A percentile compares a stretch with the other conserved stretches of the same genome.
Evolutionary conservation across 1,140 invertebrate species (phyloP).

Genomic region (Sminthurides bifidus): DNA sequence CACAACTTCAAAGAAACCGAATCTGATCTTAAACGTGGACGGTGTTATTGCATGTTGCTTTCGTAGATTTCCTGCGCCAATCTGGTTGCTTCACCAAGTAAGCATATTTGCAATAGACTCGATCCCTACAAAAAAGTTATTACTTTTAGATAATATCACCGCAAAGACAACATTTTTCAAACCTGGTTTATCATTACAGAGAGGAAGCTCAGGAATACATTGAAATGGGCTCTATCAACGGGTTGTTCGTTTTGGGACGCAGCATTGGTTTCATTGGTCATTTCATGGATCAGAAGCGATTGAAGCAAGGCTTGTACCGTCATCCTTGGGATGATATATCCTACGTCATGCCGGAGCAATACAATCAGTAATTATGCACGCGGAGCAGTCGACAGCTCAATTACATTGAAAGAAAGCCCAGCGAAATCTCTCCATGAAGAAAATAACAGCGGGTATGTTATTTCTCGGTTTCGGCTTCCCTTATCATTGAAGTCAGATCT

Average conservation of each 20-base stretch:
- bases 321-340: slow-evolving; percentile 99
- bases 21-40: slow-evolving; percentile 97
- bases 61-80: slow-evolving; percentile 90
- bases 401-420: not conserved
- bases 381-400: not conserved
- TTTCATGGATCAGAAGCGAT: slow-evolving; percentile 93
- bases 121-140: not conserved
- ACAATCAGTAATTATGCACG: slow-evolving; percentile 36
- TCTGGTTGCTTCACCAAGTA: slow-evolving; percentile 83
- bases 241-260: slow-evolving; percentile 92
- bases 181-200: slow-evolving; percentile 40
- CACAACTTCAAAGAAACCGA: slow-evolving; percentile 98
- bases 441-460: too few relatives aligned
- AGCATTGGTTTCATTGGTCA: slow-evolving; percentile 99
- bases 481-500: too few relatives aligned
- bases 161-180: not conserved
- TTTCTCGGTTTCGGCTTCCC: too few relatives aligned
- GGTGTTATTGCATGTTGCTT: slow-evolving; percentile 93
- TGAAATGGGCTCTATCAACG: slow-evolving; percentile 95
- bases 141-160: not conserved
- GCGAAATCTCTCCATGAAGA: too few relatives aligned
- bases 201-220: slow-evolving; percentile 98
- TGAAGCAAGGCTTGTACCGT: slow-evolving; percentile 97
- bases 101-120: slow-evolving; percentile 29
- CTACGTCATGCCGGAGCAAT: slow-evolving; percentile 83